Percentiles rank a stretch among this genome's conserved stretches.
phyloP scores from a whole-genome alignment of 2,888 invertebrate genomes.

The Melolontha melolontha region DNA sequence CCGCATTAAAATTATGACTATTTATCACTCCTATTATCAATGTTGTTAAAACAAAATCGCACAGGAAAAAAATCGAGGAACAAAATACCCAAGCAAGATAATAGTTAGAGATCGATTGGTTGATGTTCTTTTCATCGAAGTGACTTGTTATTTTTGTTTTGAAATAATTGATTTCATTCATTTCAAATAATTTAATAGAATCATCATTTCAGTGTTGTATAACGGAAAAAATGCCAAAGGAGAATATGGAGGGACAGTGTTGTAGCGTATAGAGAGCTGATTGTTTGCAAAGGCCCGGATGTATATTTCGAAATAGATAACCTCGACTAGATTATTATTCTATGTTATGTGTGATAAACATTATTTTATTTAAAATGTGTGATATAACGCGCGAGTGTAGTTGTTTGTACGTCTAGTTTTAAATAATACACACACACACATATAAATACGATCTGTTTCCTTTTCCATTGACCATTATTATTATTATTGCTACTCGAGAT shows the following conservation, averaged over 20 bases:
- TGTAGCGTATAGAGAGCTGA: constrained; percentile 46
- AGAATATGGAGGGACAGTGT: constrained; percentile 15
- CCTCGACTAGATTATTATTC: constrained; percentile 50
- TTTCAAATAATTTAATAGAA: too few relatives aligned
- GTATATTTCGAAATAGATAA: constrained; percentile 52
- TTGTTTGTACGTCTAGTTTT: constrained; percentile 10
- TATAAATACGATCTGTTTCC: constrained; percentile 15
- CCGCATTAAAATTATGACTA: too few relatives aligned
- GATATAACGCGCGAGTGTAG: constrained; percentile 28
- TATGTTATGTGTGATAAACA: constrained; percentile 41
- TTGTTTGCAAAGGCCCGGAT: constrained; percentile 53
- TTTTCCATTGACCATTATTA: constrained; percentile 26
- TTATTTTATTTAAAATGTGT: constrained; percentile 37
- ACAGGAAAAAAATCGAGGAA: too few relatives aligned
- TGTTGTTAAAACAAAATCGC: too few relatives aligned
- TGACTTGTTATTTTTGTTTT: too few relatives aligned
- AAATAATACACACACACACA: constrained; percentile 4
- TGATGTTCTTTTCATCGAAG: too few relatives aligned
- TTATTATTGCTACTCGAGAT: constrained; percentile 25
- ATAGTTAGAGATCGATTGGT: too few relatives aligned
- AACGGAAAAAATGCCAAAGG: constrained; percentile 49
- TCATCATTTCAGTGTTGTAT: not conserved
- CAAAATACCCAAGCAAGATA: too few relatives aligned
- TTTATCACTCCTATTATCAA: too few relatives aligned
- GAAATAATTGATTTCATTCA: too few relatives aligned